Conservation (phyloP, 2,888 invertebrate genomes). For the Stenolophus ochropezus region DNA sequence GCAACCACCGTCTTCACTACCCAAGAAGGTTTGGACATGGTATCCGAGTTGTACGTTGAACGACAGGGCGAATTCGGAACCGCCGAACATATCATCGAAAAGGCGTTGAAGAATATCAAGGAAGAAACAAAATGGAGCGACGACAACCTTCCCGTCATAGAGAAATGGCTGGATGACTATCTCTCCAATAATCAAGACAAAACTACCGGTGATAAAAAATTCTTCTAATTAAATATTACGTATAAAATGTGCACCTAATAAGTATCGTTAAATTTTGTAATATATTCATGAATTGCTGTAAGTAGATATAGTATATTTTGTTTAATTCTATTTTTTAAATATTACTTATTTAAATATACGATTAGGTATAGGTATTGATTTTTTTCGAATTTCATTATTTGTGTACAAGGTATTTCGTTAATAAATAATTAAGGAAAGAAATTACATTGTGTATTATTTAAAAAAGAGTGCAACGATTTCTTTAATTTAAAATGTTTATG, state of each 20-base stretch:
- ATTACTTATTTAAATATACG: constrained; percentile 46
- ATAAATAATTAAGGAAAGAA: constrained; percentile 5
- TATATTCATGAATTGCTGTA: constrained; percentile 40
- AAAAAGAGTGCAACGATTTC: too few species aligned
- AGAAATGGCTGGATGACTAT: constrained; percentile 81
- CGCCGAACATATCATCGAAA: constrained; percentile 83
- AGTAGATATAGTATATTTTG: constrained; percentile 2
- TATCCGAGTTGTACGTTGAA: constrained; percentile 79
- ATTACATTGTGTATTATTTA: neutral
- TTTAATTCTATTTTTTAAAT: too few species aligned
- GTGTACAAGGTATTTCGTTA: constrained; percentile 14
- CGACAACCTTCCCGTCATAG: constrained; percentile 84
- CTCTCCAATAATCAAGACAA: constrained; percentile 68
- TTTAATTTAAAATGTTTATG: too few species aligned
- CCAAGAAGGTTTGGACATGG: constrained; percentile 82
- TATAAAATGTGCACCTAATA: neutral
- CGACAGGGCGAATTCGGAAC: constrained; percentile 82
- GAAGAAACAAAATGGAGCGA: constrained; percentile 86
- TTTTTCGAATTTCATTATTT: constrained; percentile 14
- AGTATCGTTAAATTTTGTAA: constrained; percentile 50
- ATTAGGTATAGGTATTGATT: constrained; percentile 26
- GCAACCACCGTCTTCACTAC: constrained; percentile 86
- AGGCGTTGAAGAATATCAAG: constrained; percentile 82
- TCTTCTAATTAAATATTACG: constrained; percentile 50
- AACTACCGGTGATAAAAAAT: constrained; percentile 55